Evolutionary conservation across 2,113 vertebrate genomes (phyloP), one percentile per base, ranked within the genome.

Genomic region (Ursus arctos): DNA sequence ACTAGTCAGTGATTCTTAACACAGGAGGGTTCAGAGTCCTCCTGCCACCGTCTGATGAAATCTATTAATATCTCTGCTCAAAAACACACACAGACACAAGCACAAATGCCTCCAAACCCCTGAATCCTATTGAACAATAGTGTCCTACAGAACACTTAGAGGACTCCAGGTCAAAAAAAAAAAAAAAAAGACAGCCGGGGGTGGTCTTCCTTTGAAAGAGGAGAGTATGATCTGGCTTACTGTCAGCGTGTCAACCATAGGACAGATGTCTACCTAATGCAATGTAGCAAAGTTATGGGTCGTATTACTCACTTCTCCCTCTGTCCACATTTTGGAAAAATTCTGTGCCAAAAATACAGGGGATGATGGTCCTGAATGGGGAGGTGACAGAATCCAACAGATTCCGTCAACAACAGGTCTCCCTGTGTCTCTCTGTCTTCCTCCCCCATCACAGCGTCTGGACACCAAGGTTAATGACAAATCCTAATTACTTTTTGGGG

Each of bases 391-490:
- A 36, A 40, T 5, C 12, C 63, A 36, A 43, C 40, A 61, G 86
- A 57, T 7, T 59, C 87, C 61, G 65, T 28, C 59, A 49, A 55
- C 77, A 7, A 77, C 76, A 65, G 91, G 87, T 93, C 89, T 91
- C 76, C 36, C 2, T 16, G 24, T 7, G 83, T 92, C 63, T 91
- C 94, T 43, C 97, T 6, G 61, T 43, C 83, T 79, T 93, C 59
- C 95, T 92, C 86, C 40, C 92, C 95, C 92, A 92, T 90, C 90
- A 26, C 28, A 3, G 33, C 2, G 26, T 84, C 81, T 12, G 96
- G 93, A 82, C 88, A 18, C 95, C 5, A 16, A 97, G 97, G 98
- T 98, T 98, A 98, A 98, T 82, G 97, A 91, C 74, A 97, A 79
- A 95, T 82, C 96, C 96, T 98, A 81, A 1, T 97, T 63, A 96